Evolutionary conservation across 2,888 invertebrate species (phyloP).

Genomic region (Dasysyrphus tricinctus): DNA sequence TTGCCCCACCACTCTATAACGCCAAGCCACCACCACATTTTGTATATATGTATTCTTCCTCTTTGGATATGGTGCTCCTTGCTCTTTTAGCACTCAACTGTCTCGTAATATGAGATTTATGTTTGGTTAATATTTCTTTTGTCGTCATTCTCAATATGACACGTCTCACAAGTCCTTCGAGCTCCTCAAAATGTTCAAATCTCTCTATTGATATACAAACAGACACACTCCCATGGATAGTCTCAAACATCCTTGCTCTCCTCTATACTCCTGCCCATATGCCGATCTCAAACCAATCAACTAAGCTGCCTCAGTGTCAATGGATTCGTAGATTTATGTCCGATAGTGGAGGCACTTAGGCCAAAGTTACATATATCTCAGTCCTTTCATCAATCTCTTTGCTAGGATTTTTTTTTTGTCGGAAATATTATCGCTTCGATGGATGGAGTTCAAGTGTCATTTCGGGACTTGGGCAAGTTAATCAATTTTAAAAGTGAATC

Average conservation of each 20-base stretch:
- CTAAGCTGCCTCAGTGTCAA: conserved; percentile 72
- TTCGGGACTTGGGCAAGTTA: conserved; percentile 54
- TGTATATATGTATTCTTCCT: conserved; percentile 25
- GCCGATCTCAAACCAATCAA: conserved; percentile 62
- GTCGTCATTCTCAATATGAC: conserved; percentile 60
- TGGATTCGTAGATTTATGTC: conserved; percentile 73
- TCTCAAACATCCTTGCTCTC: not conserved
- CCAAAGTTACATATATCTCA: conserved; percentile 60
- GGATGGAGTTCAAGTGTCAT: conserved; percentile 20
- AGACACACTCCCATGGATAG: not conserved
- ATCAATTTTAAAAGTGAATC: conserved; percentile 71
- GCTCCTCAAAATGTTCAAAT: conserved; percentile 41
- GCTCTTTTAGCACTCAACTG: conserved; percentile 71
- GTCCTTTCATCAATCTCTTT: conserved; percentile 70
- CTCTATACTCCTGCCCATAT: not conserved
- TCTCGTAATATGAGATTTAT: conserved; percentile 74
- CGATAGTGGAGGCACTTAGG: conserved; percentile 68
- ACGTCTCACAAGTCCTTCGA: conserved; percentile 56
- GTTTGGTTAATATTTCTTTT: conserved; percentile 70
- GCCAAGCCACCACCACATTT: conserved; percentile 3
- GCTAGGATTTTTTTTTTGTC: conserved; percentile 40
- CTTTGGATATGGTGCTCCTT: conserved; percentile 10
- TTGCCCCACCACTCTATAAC: conserved; percentile 8
- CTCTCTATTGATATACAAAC: conserved; percentile 20
- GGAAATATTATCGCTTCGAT: conserved; percentile 48